Conservation (phyloP, 2,888 invertebrate genomes). For the Archaeoteleia sp. region DNA sequence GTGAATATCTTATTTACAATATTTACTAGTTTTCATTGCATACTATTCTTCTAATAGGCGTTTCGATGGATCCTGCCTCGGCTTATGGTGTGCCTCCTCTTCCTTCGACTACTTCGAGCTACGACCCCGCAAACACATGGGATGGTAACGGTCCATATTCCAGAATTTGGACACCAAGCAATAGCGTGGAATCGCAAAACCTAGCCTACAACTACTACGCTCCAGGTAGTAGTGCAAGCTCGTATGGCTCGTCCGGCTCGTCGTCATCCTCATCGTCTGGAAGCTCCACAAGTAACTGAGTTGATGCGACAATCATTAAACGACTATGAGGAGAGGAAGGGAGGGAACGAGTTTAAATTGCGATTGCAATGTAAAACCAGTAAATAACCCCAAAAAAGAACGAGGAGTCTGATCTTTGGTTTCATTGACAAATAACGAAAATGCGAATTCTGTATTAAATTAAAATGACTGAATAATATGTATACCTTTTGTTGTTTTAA, state of each 20-base stretch:
- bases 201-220: constrained; percentile 74
- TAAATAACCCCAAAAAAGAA: no score
- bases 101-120: constrained; percentile 77
- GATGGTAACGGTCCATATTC: constrained; percentile 86
- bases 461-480: constrained; percentile 15
- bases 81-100: constrained; percentile 83
- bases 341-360: constrained; percentile 46
- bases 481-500: constrained; percentile 1
- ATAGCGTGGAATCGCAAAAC: constrained; percentile 73
- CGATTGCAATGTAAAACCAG: constrained; percentile 9
- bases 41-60: constrained; percentile 75
- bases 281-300: constrained; percentile 62
- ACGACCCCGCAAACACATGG: constrained; percentile 83
- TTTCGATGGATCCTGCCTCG: constrained; percentile 82
- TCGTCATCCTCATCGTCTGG: constrained; percentile 77
- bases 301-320: constrained; percentile 3
- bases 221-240: constrained; percentile 81
- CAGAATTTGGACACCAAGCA: constrained; percentile 81
- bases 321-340: neutral
- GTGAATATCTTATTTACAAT: neutral
- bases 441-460: no score
- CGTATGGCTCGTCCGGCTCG: constrained; percentile 83
- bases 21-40: no score
- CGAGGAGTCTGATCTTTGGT: no score
- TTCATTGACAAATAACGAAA: no score